Base-by-base conservation (phyloP, 2,888 invertebrate species). In the Oligia fasciuncula region DNA sequence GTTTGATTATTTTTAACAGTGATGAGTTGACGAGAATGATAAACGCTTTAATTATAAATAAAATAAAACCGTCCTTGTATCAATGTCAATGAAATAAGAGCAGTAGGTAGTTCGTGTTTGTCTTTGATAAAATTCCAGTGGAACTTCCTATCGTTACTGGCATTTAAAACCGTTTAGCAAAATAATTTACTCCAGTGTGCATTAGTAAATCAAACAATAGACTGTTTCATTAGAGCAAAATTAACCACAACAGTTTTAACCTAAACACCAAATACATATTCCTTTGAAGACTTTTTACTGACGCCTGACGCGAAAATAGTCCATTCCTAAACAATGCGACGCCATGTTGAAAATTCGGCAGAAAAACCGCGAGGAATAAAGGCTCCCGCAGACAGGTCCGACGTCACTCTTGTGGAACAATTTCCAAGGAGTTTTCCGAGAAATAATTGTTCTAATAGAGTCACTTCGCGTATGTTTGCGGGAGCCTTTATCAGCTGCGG, bases 271-370 rank as follows among this genome's bases (percentile, higher is more conserved):
- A 65, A 9, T 72, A 76, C 71, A 74, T 40, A 77, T 81, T 84
- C 60, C 63, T 69, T 74, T 83, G 63, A 78, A 81, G 43, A 51
- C 35, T 78, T 80, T 83, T 73, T 54, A 71, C 73, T 67, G 46
- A 75, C 63, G 65, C 69, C 69, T 60, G 29, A 51, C 23, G 60
- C 62, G 29, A 75, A 76, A 81, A 85, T 77, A 85, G 43, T 63
- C 46, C 66, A 73, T 75, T 73, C 29, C 60, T 73, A 83, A 85
- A 85, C 77, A 85, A 85, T 67, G 73, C 57, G 29, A 66, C 60
- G 65, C 40, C 66, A 51, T 66, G 66, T 70, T 76, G 54, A 68
- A 84, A 76, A 78, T 23, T 78, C 19, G 65, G 13, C 67, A 79
- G 73, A 81, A 71, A 76, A 76, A 49, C 6, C 3, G 23, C 29